A percentile compares a stretch with the other conserved stretches of the same genome.
Conservation (phyloP, 2,888 invertebrate genomes). For the Trichogramma evanescens region DNA sequence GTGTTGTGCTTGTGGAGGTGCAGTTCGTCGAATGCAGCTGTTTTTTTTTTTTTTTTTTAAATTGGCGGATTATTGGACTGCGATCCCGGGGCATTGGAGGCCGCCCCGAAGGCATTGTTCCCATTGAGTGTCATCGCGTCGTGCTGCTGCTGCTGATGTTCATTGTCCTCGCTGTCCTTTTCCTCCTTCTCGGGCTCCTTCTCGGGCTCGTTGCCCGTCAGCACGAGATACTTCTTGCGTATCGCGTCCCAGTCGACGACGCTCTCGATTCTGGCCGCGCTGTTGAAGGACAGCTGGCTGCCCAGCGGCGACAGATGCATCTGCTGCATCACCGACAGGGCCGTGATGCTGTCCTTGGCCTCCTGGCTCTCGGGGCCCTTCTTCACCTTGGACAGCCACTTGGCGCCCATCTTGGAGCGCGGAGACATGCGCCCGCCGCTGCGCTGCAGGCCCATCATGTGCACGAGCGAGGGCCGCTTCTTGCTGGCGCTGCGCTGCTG, state of each 20-base stretch:
- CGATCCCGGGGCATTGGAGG: neutral
- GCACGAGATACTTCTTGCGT: constrained; percentile 79
- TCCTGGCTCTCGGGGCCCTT: constrained; percentile 50
- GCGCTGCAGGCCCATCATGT: constrained; percentile 50
- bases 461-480: constrained; percentile 49
- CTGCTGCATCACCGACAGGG: constrained; percentile 70
- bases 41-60: neutral
- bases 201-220: constrained; percentile 61
- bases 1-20: too few species aligned
- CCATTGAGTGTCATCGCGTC: too few species aligned
- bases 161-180: constrained; percentile 37
- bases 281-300: constrained; percentile 75
- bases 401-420: constrained; percentile 50
- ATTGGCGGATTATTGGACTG: constrained; percentile 6
- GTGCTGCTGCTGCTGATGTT: constrained; percentile 10
- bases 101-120: neutral
- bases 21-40: too few species aligned
- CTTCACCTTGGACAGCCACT: constrained; percentile 50
- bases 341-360: constrained; percentile 56
- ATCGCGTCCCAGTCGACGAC: constrained; percentile 89
- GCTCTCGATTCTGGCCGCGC: constrained; percentile 74
- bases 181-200: constrained; percentile 40
- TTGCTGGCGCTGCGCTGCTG: constrained; percentile 46
- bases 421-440: constrained; percentile 46
- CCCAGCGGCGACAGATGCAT: constrained; percentile 79